Conservation (phyloP, 2,888 invertebrate species). For the Lamellibrachia satsuma region DNA sequence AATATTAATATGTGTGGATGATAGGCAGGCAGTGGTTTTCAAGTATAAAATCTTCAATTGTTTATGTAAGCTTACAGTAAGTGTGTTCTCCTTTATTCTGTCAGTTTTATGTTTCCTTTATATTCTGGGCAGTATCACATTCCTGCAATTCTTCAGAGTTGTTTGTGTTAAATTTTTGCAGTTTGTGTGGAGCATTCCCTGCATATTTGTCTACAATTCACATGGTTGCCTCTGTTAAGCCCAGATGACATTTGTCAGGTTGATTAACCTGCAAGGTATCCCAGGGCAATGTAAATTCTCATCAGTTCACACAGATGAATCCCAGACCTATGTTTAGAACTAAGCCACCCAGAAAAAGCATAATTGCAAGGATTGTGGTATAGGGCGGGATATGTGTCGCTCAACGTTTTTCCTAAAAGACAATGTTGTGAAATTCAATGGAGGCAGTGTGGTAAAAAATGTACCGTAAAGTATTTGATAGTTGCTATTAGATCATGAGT, state of each 20-base stretch:
- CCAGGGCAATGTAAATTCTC: background rate
- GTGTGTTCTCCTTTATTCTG: no score
- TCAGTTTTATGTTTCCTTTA: background rate
- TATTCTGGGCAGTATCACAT: background rate
- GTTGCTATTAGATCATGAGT: background rate
- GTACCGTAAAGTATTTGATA: background rate
- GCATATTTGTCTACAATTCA: background rate
- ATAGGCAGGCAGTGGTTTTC: background rate
- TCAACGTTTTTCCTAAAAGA: background rate
- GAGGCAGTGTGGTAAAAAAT: background rate
- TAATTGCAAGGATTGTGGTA: background rate
- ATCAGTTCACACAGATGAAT: background rate
- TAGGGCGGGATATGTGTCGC: background rate
- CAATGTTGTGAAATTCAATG: background rate
- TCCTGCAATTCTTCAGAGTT: background rate
- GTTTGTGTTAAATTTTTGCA: background rate
- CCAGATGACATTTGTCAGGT: background rate
- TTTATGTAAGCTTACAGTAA: background rate
- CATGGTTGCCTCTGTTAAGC: background rate
- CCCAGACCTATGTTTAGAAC: background rate
- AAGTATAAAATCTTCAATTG: background rate
- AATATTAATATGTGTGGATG: no score
- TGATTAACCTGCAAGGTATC: background rate
- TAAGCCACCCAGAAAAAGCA: background rate
- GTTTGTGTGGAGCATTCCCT: background rate